Percentiles rank a stretch among this genome's conserved stretches.
Conservation (phyloP, 2,888 invertebrate species). For the Pilophorus perplexus region DNA sequence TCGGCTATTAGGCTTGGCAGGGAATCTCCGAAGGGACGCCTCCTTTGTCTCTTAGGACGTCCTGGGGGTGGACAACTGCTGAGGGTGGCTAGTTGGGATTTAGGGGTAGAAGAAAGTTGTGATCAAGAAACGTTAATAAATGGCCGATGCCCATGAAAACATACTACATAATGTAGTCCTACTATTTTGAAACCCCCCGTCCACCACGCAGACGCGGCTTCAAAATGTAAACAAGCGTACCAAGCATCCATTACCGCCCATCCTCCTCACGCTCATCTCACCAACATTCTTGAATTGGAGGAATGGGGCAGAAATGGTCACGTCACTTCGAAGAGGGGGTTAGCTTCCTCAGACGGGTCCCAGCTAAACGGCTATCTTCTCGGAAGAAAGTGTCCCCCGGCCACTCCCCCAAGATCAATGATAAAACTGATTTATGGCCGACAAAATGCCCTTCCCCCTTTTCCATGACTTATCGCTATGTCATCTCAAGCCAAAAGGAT, state of each 20-base stretch:
- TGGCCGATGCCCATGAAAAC: too few species aligned
- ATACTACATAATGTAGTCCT: too few species aligned
- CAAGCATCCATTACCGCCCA: background rate
- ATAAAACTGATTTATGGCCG: constrained; percentile 36
- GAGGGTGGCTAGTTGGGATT: background rate
- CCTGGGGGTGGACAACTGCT: background rate
- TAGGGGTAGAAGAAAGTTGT: background rate
- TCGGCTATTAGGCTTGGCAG: constrained; percentile 1
- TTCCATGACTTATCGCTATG: constrained; percentile 3
- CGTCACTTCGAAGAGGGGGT: too few species aligned
- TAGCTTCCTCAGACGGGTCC: background rate
- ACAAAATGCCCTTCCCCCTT: constrained; percentile 19
- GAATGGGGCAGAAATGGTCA: too few species aligned
- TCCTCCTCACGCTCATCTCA: background rate
- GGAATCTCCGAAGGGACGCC: constrained; percentile 1
- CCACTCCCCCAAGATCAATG: constrained; percentile 31
- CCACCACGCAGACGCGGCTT: too few species aligned
- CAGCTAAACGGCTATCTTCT: constrained; percentile 20
- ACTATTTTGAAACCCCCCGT: too few species aligned
- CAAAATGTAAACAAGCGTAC: background rate
- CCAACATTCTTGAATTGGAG: too few species aligned
- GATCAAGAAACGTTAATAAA: too few species aligned
- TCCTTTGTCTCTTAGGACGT: background rate
- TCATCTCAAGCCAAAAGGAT: constrained; percentile 3
- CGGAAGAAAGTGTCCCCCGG: constrained; percentile 27